phyloP scores from a whole-genome alignment of 2,888 invertebrate species.

The Hyposoter dolosus region DNA sequence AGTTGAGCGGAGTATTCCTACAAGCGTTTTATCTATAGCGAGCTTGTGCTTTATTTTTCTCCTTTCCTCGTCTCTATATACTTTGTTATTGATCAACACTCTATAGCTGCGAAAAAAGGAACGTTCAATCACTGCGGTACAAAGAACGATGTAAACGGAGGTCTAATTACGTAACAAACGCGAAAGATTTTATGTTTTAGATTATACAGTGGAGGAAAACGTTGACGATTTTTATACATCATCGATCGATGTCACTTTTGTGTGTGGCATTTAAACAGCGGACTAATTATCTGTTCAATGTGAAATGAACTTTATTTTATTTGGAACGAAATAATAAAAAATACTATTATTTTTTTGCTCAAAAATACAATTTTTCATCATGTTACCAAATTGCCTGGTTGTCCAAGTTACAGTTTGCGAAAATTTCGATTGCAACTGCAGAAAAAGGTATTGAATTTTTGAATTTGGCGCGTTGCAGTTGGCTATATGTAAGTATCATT shows the following conservation, averaged over 20 bases:
- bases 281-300: conserved; percentile 37
- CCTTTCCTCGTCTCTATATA: background rate
- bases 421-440: background rate
- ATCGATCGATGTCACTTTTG: conserved; percentile 55
- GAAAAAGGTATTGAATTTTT: background rate
- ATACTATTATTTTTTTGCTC: conserved; percentile 25
- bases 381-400: no score
- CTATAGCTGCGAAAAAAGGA: background rate
- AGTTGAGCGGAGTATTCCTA: background rate
- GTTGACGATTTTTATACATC: conserved; percentile 58
- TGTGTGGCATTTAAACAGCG: conserved; percentile 35
- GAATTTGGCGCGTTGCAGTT: background rate
- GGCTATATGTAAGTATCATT: background rate
- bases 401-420: background rate
- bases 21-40: conserved; percentile 20
- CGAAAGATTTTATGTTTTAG: conserved; percentile 47
- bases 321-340: conserved; percentile 54
- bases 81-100: background rate
- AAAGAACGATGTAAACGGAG: conserved; percentile 21
- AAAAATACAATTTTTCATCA: background rate
- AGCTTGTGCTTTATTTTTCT: conserved; percentile 1
- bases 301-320: conserved; percentile 48
- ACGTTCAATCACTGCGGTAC: conserved; percentile 41
- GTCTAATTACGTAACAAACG: conserved; percentile 46
- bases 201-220: conserved; percentile 33